Percentiles rank a stretch among this genome's conserved stretches.
Conservation (phyloP, 2,797 vertebrate genomes). For the Chrosomus eos region DNA sequence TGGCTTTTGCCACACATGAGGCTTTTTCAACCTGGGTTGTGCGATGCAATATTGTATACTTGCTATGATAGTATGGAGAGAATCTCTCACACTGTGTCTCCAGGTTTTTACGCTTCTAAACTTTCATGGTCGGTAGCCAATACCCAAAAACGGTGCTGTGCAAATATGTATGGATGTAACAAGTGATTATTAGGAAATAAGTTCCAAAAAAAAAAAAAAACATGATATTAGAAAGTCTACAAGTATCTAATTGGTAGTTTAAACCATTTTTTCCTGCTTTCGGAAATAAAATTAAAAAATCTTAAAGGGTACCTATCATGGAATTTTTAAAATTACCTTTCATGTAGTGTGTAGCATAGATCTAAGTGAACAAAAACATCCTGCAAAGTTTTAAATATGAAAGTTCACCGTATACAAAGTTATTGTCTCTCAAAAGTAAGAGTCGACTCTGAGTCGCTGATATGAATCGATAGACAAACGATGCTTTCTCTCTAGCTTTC, state of each 20-base stretch:
- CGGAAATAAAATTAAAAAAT: conserved; percentile 1
- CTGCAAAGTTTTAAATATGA: too few species aligned
- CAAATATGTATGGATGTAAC: not conserved
- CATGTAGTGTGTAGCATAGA: too few species aligned
- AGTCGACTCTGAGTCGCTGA: too few species aligned
- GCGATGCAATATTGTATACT: not conserved
- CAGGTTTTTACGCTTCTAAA: not conserved
- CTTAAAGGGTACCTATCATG: too few species aligned
- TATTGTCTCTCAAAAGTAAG: too few species aligned
- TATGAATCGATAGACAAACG: too few species aligned
- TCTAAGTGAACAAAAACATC: too few species aligned
- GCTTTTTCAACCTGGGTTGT: not conserved
- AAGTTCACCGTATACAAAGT: too few species aligned
- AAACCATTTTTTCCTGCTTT: not conserved
- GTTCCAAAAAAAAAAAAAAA: not conserved
- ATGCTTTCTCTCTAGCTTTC: too few species aligned
- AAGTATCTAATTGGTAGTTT: not conserved
- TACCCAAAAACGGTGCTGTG: not conserved
- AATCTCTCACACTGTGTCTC: not conserved
- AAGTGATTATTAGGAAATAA: not conserved
- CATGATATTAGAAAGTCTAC: not conserved
- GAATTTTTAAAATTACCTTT: too few species aligned
- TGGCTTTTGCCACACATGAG: conserved; percentile 14
- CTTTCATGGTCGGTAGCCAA: not conserved
- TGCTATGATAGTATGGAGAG: not conserved